These are phyloP conservation scores for Vulpes ferrilata DNA, from an alignment of 2,113 vertebrate genomes.

Conservation along the genomic window DNA sequence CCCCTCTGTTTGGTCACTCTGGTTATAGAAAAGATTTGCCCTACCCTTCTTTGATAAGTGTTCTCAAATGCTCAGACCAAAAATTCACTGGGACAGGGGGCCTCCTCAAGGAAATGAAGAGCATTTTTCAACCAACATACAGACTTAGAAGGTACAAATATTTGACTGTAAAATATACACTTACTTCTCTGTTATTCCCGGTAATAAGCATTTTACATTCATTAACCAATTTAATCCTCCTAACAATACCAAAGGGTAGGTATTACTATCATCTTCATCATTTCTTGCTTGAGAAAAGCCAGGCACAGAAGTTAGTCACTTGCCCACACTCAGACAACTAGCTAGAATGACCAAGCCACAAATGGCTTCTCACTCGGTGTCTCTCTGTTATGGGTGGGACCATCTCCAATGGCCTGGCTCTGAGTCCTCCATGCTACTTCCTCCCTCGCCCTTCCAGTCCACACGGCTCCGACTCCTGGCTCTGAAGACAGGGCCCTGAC, in stretches of 20 bases:
- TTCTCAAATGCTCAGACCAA: background rate
- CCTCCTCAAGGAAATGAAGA: background rate
- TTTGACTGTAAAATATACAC: background rate
- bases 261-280: no score
- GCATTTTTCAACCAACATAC: background rate
- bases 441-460: background rate
- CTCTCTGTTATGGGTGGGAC: accelerated
- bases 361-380: no score
- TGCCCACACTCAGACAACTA: background rate
- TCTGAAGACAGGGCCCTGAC: background rate
- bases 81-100: background rate
- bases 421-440: background rate
- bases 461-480: background rate
- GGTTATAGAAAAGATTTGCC: background rate
- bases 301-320: background rate
- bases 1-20: background rate
- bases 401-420: no score
- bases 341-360: background rate
- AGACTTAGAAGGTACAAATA: background rate
- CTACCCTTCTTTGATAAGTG: background rate
- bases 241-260: no score
- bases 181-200: background rate
- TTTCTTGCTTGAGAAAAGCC: background rate
- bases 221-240: background rate
- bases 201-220: background rate